These are phyloP conservation scores for Hepsetus odoe DNA, from an alignment of 2,113 vertebrate genomes.

Conservation along the genomic window DNA sequence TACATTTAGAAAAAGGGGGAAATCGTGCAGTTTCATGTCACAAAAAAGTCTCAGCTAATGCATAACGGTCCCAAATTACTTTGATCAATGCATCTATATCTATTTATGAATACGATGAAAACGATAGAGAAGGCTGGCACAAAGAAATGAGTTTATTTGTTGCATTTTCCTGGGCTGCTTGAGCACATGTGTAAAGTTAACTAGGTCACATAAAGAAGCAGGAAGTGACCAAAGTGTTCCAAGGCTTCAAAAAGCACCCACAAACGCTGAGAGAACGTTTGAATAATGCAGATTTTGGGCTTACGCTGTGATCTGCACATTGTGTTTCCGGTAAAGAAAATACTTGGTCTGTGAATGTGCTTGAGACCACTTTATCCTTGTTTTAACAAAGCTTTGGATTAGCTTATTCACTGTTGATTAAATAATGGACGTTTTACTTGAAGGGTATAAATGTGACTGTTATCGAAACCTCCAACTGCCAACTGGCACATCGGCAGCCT, in stretches of 20 bases:
- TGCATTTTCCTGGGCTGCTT: background rate
- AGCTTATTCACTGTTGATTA: background rate
- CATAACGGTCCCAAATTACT: too few species aligned
- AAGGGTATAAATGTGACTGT: too few species aligned
- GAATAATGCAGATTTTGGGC: slow-evolving; percentile 30
- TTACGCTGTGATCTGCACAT: background rate
- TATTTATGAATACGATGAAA: too few species aligned
- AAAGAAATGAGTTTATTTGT: background rate
- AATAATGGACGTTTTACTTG: background rate
- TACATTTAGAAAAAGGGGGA: too few species aligned
- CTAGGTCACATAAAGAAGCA: slow-evolving; percentile 40
- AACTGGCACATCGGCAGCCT: too few species aligned
- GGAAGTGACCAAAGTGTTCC: slow-evolving; percentile 28
- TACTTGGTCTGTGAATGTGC: background rate
- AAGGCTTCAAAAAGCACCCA: slow-evolving; percentile 32
- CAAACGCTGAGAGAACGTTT: slow-evolving; percentile 16
- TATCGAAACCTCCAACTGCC: too few species aligned
- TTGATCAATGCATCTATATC: too few species aligned
- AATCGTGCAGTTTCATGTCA: too few species aligned
- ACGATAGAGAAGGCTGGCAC: background rate
- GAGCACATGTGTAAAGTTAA: slow-evolving; percentile 6
- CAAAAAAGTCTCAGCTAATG: too few species aligned
- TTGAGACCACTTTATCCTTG: background rate
- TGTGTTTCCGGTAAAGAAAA: background rate
- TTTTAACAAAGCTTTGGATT: background rate